A percentile compares a stretch with the other conserved stretches of the same genome.
Evolutionary conservation across 2,888 invertebrate genomes (phyloP).

Genomic region (Lypha dubia): DNA sequence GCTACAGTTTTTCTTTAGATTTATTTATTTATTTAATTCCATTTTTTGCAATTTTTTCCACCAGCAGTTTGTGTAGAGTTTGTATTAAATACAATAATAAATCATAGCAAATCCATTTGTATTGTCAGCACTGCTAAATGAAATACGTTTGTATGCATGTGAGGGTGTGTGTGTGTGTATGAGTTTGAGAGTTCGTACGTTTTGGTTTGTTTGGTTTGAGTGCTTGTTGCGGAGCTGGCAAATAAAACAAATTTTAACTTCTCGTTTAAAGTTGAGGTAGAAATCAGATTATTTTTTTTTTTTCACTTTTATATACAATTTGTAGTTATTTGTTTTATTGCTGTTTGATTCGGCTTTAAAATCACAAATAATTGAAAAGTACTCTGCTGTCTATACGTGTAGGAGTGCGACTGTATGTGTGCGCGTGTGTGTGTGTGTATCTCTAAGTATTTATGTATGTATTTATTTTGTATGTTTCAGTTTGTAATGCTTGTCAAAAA

Average conservation of each 20-base stretch:
- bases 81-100: slow-evolving; percentile 82
- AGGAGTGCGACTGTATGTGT: not conserved
- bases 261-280: slow-evolving; percentile 20
- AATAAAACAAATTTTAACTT: slow-evolving; percentile 32
- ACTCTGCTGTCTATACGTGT: slow-evolving; percentile 33
- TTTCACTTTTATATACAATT: slow-evolving; percentile 4
- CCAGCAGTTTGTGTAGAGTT: slow-evolving; percentile 77
- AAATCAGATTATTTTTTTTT: not conserved
- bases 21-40: slow-evolving; percentile 18
- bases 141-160: not conserved
- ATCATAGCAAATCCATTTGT: slow-evolving; percentile 81
- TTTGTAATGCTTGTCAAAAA: not conserved
- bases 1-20: slow-evolving; percentile 40
- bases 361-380: slow-evolving; percentile 64
- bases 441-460: not conserved
- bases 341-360: slow-evolving; percentile 36
- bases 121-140: slow-evolving; percentile 78
- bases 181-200: not conserved
- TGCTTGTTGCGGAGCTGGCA: not conserved
- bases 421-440: not conserved
- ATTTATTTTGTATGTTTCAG: not conserved
- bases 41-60: slow-evolving; percentile 18
- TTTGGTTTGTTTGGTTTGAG: not conserved
- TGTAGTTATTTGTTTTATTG: slow-evolving; percentile 35
- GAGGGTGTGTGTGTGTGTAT: not conserved